These are phyloP conservation scores for Hippocampus barbouri DNA, from an alignment of 2,113 vertebrate species.

Conservation along the genomic window DNA sequence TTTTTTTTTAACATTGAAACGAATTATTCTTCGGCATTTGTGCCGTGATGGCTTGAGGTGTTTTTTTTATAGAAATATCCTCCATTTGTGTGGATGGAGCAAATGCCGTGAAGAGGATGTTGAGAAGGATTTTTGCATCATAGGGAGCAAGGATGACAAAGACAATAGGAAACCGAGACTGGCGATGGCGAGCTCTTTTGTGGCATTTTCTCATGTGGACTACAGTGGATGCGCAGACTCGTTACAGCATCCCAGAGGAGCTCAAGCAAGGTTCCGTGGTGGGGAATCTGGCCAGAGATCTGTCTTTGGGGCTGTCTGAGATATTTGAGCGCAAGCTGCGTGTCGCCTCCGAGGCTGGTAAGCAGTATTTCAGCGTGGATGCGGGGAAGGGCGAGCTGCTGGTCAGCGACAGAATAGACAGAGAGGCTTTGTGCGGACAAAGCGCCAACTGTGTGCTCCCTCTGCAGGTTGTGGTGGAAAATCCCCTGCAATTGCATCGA, in stretches of 20 bases:
- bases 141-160: slow-evolving; percentile 54
- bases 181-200: slow-evolving; percentile 70
- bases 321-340: slow-evolving; percentile 72
- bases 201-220: slow-evolving; percentile 68
- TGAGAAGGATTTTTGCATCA: slow-evolving; percentile 16
- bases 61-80: neutral
- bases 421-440: slow-evolving; percentile 77
- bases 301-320: slow-evolving; percentile 72
- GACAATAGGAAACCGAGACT: slow-evolving; percentile 53
- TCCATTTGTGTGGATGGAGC: slow-evolving; percentile 1
- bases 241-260: slow-evolving; percentile 79
- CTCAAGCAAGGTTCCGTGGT: slow-evolving; percentile 73
- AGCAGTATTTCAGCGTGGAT: slow-evolving; percentile 65
- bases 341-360: slow-evolving; percentile 69
- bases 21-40: neutral
- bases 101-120: slow-evolving; percentile 12
- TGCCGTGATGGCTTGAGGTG: neutral
- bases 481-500: slow-evolving; percentile 72
- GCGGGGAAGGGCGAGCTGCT: slow-evolving; percentile 71
- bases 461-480: slow-evolving; percentile 74
- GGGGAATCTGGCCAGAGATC: slow-evolving; percentile 80
- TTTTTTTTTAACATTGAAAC: neutral
- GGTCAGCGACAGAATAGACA: slow-evolving; percentile 78
- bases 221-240: slow-evolving; percentile 67
- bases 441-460: slow-evolving; percentile 71